Evolutionary conservation across 1,140 invertebrate genomes (phyloP), one percentile per base, ranked within the genome.

Genomic region (Venturia canescens): DNA sequence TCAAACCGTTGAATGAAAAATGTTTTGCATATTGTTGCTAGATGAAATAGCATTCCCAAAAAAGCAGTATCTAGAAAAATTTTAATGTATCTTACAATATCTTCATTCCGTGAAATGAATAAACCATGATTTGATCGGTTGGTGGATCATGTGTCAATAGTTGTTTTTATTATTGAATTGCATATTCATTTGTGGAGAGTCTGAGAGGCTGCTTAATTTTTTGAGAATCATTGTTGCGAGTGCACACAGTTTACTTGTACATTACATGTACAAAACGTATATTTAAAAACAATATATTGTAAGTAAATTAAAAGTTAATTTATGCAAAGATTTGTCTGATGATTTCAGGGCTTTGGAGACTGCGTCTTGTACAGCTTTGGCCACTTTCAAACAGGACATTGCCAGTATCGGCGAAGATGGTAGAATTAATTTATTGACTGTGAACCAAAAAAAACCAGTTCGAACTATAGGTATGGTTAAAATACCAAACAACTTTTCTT

Each of bases 351-450:
- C 83, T 71, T 82, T 79, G 3, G 91, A 93, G 71, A 74, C 87
- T 26, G 94, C 94, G 80, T 93, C 95, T 0, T 96, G 96, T 81
- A 96, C 95, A 13, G 93, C 93, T 15, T 86, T 96, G 34, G 94
- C 95, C 0, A 93, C 93, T 7, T 94, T 95, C 88, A 95, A 96
- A 83, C 94, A 94, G 76, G 95, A 96, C 83, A 93, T 96, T 74
- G 95, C 93, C 7, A 95, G 95, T 23, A 94, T 96, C 15, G 97
- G 97, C 9, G 97, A 98, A 92, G 97, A 98, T 92, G 97, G 97
- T 0, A 93, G 93, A 80, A 93, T 97, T 7, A 94, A 95, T 89
- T 92, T 96, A 71, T 87, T 97, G 16, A 95, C 94, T 80, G 90
- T 94, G 0, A 93, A 93, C 60, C 92, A 94, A 80, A 93, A 94